Evolutionary conservation across 2,888 invertebrate species (phyloP), one percentile per base, ranked within the genome.

Genomic region (Lampropteryx suffumata): DNA sequence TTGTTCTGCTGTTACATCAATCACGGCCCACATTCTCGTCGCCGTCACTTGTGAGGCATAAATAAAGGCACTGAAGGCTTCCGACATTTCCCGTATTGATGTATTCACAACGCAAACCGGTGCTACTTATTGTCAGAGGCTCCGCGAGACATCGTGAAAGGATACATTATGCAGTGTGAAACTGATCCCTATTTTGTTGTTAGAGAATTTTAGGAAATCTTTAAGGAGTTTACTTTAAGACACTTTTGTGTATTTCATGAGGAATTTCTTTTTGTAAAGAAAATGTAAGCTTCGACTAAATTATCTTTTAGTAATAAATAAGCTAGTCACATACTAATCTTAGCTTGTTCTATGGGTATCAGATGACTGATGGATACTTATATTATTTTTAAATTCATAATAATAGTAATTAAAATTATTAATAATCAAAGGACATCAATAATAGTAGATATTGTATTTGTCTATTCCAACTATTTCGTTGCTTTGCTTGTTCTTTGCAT

Each of bases 21-120:
- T 84, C 84, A 84, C 74, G 67, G 61, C 62, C 66, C 68, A 73
- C 71, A 75, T 80, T 78, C 70, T 72, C 71, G 69, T 69, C 71
- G 69, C 67, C 74, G 75, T 76, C 77, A 76, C 77, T 81, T 73
- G 68, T 68, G 73, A 73, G 65, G 72, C 75, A 78, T 81, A 79
- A 81, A 82, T 82, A 83, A 79, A 76, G 62, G 75, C 71, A 78
- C 77, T 73, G 79, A 78, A 71, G 66, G 73, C 68, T 76, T 78
- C 77, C 81, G 76, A 75, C 78, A 69, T 73, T 67, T 61, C 59
- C 65, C 64, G 65, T 73, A 81, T 82, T 81, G 82, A 82, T 78
- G 79, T 82, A 82, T 82, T 82, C 77, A 77, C 67, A 73, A 67
- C 67, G 67, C 69, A 71, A 76, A 75, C 74, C 65, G 71, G 67